Base-by-base conservation (phyloP, 2,888 invertebrate species). In the Phymatocera aterrima region DNA sequence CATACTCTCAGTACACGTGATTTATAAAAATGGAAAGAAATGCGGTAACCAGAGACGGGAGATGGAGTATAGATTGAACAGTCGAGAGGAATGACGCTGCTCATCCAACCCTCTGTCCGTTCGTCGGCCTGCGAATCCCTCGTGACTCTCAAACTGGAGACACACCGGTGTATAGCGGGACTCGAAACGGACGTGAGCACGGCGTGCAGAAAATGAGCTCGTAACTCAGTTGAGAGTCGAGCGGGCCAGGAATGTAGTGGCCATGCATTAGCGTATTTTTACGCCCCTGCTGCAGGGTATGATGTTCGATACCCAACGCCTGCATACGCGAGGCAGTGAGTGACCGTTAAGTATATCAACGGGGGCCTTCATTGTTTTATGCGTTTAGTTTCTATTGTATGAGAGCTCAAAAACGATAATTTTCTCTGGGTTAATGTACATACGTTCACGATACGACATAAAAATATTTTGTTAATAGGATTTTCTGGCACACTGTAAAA, bases 211-310 rank as follows among this genome's bases (percentile, higher is more conserved):
- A 51, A 72, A 72, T 72, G 72, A 57, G 70, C 68, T 43, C 68
- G 78, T 70, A 78, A 78, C 70, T 78, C 78, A 72, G 70, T 72
- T 28, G 68, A n/a, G n/a, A 40, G 43, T 57, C 57, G 31, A 51
- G 51, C 72, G 72, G 21, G 21, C 51, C 57, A 61, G 61, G 78
- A 78, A 78, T 78, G 57, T 70, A 78, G 78, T 43, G 78, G 43
- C 78, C 68, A 54, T 70, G 68, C 70, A 78, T 78, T 72, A 78
- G 78, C 78, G 51, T 72, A 78, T 78, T 70, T 78, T 78, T 57
- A 78, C 54, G 40, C 70, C 70, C 68, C 70, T 43, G 70, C 78
- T 21, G n/a, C n/a, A n/a, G 70, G 57, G 70, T 43, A 78, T 77
- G 72, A 72, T 72, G 34, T 51, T 72, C 51, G 72, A 72, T 72